A percentile compares a stretch with the other conserved stretches of the same genome.
Evolutionary conservation across 2,113 vertebrate genomes (phyloP).

Genomic region (Embiotoca jacksoni): DNA sequence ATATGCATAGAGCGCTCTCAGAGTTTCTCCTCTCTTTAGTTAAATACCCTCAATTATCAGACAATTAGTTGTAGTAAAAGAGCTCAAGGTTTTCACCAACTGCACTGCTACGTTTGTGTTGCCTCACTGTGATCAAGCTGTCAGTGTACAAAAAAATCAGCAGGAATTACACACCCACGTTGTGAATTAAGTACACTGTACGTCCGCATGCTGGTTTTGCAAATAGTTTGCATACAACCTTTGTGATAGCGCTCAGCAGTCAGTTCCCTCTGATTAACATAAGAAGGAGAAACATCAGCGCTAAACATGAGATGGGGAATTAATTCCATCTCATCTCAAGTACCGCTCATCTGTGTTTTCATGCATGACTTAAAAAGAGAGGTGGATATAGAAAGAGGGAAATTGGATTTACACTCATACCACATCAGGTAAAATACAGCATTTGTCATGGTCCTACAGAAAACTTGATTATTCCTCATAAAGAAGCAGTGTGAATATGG

Average conservation of each 20-base stretch:
- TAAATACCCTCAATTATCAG: conserved; percentile 3
- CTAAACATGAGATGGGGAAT: conserved; percentile 45
- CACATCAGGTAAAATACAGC: conserved; percentile 38
- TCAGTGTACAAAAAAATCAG: conserved; percentile 44
- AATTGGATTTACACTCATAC: conserved; percentile 45
- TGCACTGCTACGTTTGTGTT: conserved; percentile 11
- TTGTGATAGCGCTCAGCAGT: conserved; percentile 43
- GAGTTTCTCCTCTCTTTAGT: not conserved
- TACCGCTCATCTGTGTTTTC: conserved; percentile 11
- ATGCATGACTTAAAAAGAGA: not conserved
- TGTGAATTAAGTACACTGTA: conserved; percentile 45
- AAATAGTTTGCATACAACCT: conserved; percentile 38
- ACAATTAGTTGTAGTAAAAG: not conserved
- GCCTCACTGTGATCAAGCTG: conserved; percentile 58
- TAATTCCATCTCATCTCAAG: conserved; percentile 15
- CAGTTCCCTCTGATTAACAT: conserved; percentile 20
- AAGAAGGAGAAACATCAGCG: conserved; percentile 33
- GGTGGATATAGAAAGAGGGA: not conserved
- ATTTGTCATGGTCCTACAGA: conserved; percentile 46
- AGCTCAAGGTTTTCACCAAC: conserved; percentile 15
- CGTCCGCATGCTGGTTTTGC: conserved; percentile 37
- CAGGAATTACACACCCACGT: conserved; percentile 44
- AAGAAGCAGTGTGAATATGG: conserved; percentile 54
- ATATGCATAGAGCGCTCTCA: not conserved
- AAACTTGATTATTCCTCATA: conserved; percentile 60